phyloP scores from a whole-genome alignment of 2,113 vertebrate species.

The Pardalotus punctatus region DNA sequence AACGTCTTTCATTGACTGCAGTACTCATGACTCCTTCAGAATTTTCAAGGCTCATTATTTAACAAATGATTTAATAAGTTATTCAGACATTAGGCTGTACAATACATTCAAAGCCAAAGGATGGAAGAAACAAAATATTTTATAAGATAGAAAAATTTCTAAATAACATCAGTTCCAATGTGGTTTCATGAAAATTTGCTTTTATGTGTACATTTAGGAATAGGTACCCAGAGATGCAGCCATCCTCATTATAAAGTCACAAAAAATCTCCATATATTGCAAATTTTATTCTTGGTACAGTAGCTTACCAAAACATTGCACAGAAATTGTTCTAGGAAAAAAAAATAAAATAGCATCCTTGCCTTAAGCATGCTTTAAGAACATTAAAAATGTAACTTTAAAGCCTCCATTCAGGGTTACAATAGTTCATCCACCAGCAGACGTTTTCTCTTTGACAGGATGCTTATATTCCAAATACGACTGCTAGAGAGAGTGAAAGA shows the following conservation, averaged over 20 bases:
- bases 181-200: neutral
- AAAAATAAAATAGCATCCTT: neutral
- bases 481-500: neutral
- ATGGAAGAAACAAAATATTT: neutral
- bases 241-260: neutral
- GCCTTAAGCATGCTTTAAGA: neutral
- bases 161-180: neutral
- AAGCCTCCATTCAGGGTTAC: neutral
- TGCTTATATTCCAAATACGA: neutral
- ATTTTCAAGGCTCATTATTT: conserved; percentile 47
- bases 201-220: neutral
- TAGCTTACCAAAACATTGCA: neutral
- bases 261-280: neutral
- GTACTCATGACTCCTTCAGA: conserved; percentile 10
- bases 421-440: neutral
- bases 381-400: neutral
- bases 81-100: neutral
- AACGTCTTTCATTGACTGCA: conserved; percentile 23
- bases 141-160: neutral
- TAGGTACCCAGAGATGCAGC: neutral
- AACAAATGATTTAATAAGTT: neutral
- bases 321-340: neutral
- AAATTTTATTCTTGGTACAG: neutral
- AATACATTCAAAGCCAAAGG: neutral
- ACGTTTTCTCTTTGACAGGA: neutral